Conservation (phyloP, 2,113 vertebrate genomes). For the Mus pahari region DNA sequence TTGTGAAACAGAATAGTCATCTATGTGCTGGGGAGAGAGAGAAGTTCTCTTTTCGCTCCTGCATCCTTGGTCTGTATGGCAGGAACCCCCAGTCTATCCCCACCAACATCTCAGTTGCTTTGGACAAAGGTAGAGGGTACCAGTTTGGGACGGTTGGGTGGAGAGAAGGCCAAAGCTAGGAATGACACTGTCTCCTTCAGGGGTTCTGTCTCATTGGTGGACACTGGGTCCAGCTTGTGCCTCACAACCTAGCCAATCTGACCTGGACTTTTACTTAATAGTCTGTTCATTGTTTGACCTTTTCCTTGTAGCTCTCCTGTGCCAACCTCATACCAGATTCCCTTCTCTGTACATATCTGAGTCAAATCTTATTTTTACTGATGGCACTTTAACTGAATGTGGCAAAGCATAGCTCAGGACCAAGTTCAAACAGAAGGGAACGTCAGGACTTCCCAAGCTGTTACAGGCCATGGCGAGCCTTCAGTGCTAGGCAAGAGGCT, state of each 20-base stretch:
- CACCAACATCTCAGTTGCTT: background rate
- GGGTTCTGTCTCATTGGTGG: background rate
- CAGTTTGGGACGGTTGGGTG: no score
- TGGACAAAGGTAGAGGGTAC: background rate
- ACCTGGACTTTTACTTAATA: no score
- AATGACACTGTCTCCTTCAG: no score
- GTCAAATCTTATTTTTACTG: background rate
- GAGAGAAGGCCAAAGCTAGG: background rate
- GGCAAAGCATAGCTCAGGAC: background rate
- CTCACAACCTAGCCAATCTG: rapidly evolving
- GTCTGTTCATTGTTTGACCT: background rate
- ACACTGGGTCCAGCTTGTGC: rapidly evolving
- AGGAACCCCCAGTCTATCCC: background rate
- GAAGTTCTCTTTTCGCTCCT: background rate
- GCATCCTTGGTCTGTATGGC: background rate
- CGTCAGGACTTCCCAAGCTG: background rate
- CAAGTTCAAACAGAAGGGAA: background rate
- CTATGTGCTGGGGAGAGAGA: background rate
- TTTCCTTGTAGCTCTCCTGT: background rate
- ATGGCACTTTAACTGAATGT: no score
- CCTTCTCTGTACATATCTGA: background rate
- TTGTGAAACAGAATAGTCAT: rapidly evolving
- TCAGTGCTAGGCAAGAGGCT: background rate
- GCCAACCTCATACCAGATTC: background rate
- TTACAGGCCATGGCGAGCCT: rapidly evolving